A percentile compares a stretch with the other conserved stretches of the same genome.
These are phyloP conservation scores for Colaptes auratus DNA, from an alignment of 2,113 vertebrate genomes.

Conservation along the genomic window DNA sequence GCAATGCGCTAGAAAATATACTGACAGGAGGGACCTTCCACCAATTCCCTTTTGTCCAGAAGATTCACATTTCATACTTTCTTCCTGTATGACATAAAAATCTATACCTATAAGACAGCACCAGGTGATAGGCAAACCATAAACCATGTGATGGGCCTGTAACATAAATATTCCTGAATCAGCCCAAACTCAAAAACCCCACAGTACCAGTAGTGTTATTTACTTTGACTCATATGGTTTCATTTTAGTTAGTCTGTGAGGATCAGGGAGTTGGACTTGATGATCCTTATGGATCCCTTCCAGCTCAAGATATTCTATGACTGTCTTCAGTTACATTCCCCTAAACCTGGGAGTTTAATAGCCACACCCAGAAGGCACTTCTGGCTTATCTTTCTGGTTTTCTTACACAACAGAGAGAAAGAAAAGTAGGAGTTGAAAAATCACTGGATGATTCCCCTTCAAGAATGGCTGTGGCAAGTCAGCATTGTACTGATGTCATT, in stretches of 20 bases:
- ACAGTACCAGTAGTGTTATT: fast-evolving
- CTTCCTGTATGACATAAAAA: background rate
- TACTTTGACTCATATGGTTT: background rate
- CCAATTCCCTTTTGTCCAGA: fast-evolving
- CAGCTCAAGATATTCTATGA: background rate
- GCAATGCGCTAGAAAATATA: background rate
- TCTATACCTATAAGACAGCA: background rate
- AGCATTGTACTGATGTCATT: background rate
- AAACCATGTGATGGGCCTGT: background rate
- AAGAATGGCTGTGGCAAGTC: background rate
- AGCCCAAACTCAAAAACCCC: background rate
- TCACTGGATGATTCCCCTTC: background rate
- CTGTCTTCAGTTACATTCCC: background rate
- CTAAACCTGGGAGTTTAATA: background rate
- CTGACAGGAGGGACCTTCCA: background rate
- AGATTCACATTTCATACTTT: background rate
- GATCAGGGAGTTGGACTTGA: background rate
- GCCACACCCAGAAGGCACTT: background rate
- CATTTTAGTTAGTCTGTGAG: background rate
- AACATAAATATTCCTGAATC: background rate
- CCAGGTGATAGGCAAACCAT: background rate
- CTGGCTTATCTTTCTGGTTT: background rate
- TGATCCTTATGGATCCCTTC: background rate
- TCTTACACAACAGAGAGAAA: background rate
- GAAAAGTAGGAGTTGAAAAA: background rate